These are phyloP conservation scores for Holothuria glaberrima DNA, from an alignment of 35 echinoderm and acorn worm species.

Conservation along the genomic window DNA sequence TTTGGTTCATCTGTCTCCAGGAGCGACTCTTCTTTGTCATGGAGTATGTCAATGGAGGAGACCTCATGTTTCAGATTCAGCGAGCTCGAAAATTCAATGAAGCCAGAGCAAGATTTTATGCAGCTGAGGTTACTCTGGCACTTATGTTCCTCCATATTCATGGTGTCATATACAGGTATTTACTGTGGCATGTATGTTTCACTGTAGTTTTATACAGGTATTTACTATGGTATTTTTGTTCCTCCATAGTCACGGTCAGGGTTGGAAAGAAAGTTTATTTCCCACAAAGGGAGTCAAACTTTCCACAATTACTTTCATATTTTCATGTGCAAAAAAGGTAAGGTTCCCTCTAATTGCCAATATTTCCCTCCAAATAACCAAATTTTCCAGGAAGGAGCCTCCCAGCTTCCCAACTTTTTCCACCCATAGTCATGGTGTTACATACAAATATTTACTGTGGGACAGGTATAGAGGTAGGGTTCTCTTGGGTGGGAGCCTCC, in stretches of 20 bases:
- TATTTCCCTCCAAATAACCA: no score
- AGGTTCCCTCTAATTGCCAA: no score
- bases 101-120: constrained; percentile 93
- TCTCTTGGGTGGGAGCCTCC: no score
- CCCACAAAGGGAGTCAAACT: no score
- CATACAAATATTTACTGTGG: no score
- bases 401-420: no score
- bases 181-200: constrained; percentile 81
- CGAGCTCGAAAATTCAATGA: constrained; percentile 95
- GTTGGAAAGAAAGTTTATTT: no score
- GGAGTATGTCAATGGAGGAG: constrained; percentile 99
- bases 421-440: no score
- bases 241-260: not conserved
- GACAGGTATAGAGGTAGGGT: no score
- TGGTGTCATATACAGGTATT: constrained; percentile 99
- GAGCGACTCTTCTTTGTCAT: constrained; percentile 99
- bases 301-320: no score
- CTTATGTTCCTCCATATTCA: constrained; percentile 94
- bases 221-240: not conserved
- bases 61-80: constrained; percentile 99
- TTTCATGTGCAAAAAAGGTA: no score
- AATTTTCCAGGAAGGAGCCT: no score
- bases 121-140: constrained; percentile 98
- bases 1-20: constrained; percentile 52
- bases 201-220: constrained; percentile 98